phyloP scores from a whole-genome alignment of 2,797 vertebrate species.

The Sphenopsis melanotis region DNA sequence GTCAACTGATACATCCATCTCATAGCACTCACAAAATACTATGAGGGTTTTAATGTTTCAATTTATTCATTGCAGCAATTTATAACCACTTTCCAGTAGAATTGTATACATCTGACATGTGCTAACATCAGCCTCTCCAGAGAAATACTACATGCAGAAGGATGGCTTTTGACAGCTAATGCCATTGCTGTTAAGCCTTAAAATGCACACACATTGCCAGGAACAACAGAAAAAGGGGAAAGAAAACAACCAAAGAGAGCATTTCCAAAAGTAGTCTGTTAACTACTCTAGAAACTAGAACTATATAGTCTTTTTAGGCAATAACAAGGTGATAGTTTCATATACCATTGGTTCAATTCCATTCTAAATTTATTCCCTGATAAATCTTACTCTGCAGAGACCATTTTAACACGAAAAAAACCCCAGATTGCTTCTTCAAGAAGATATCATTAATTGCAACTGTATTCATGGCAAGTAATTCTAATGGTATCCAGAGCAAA shows the following conservation, averaged over 20 bases:
- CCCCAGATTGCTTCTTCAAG: accelerated
- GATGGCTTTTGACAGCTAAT: not conserved
- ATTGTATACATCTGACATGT: not conserved
- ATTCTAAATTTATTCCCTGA: not conserved
- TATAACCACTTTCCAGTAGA: not conserved
- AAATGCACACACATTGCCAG: not conserved
- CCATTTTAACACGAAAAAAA: not conserved
- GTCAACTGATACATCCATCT: not conserved
- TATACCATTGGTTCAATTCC: not conserved
- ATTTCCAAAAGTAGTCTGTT: not conserved
- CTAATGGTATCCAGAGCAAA: not conserved
- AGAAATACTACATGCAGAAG: not conserved
- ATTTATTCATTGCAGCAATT: not conserved
- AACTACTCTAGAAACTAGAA: not conserved
- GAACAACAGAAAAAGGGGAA: not conserved
- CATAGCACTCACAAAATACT: not conserved
- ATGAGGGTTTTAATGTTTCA: not conserved
- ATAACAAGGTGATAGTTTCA: not conserved
- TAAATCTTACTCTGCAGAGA: not conserved
- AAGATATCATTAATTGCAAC: not conserved
- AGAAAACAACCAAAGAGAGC: not conserved
- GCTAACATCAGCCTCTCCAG: not conserved
- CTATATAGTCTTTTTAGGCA: not conserved
- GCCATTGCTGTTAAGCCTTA: not conserved
- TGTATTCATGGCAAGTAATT: not conserved